These are phyloP conservation scores for Lanius collurio DNA, from an alignment of 2,113 vertebrate genomes.

Conservation along the genomic window DNA sequence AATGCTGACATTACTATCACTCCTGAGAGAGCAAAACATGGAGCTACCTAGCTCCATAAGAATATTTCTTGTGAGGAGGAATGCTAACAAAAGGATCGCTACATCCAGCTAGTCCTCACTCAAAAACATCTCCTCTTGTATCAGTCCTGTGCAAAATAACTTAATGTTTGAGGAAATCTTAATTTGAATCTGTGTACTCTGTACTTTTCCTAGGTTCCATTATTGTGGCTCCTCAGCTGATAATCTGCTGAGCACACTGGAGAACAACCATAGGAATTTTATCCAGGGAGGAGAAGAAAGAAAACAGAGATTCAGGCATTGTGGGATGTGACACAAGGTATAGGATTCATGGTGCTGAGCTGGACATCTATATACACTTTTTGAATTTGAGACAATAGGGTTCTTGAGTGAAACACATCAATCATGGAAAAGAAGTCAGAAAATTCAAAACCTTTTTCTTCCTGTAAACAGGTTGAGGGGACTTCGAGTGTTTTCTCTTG, in stretches of 20 bases:
- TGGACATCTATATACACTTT: neutral
- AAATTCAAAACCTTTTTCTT: neutral
- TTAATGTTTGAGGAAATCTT: neutral
- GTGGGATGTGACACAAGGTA: too few relatives aligned
- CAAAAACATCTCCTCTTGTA: neutral
- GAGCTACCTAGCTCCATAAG: neutral
- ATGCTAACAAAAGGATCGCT: neutral
- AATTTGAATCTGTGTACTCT: neutral
- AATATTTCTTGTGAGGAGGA: neutral
- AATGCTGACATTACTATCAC: neutral
- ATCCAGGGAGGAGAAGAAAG: neutral
- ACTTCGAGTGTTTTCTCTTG: neutral
- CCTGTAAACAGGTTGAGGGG: accelerated
- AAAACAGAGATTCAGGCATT: neutral
- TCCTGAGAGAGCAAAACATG: neutral
- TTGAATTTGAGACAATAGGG: neutral
- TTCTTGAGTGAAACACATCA: neutral
- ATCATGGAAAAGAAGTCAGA: neutral
- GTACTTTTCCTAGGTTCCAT: neutral
- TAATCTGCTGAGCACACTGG: neutral
- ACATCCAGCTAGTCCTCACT: neutral
- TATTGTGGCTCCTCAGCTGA: neutral
- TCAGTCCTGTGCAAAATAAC: neutral
- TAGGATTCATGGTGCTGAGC: neutral
- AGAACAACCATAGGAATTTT: neutral